A percentile compares a stretch with the other conserved stretches of the same genome.
phyloP scores from a whole-genome alignment of 64 coral and sea anemone species.

The Catalaphyllia jardinei region DNA sequence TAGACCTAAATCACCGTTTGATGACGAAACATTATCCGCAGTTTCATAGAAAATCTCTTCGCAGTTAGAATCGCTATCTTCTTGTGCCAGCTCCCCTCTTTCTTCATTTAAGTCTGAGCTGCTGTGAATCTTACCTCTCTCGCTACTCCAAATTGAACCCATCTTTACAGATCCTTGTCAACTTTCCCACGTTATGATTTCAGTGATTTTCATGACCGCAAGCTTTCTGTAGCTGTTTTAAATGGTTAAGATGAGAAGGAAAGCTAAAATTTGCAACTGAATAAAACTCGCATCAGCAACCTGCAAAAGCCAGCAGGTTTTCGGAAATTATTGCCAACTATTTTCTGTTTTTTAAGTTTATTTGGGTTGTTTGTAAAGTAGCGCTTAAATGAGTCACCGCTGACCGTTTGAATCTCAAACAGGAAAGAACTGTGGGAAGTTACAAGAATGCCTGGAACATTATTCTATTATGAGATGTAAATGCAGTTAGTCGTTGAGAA shows the following conservation, averaged over 20 bases:
- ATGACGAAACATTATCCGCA: neutral
- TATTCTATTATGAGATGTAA: neutral
- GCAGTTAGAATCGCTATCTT: neutral
- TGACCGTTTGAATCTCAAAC: neutral
- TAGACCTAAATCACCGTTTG: neutral
- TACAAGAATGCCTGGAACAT: slow-evolving; percentile 39
- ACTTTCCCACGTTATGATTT: neutral
- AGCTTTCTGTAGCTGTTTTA: no score
- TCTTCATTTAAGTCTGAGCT: neutral
- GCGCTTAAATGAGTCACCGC: slow-evolving; percentile 50
- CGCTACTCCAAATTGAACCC: neutral
- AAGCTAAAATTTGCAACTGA: neutral
- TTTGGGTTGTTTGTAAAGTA: slow-evolving; percentile 14
- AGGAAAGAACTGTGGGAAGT: slow-evolving; percentile 40
- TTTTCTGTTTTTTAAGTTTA: neutral
- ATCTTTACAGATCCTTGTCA: neutral
- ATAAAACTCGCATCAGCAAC: slow-evolving; percentile 4
- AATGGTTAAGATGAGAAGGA: neutral
- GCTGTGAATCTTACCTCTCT: neutral
- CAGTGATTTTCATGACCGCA: no score
- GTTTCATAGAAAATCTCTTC: slow-evolving; percentile 34
- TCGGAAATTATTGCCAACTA: neutral
- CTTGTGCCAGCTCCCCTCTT: neutral
- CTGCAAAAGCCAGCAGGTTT: slow-evolving; percentile 23
- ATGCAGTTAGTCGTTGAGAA: slow-evolving; percentile 20